Conservation (phyloP, 2,888 invertebrate genomes). For the Torymus texanus region DNA sequence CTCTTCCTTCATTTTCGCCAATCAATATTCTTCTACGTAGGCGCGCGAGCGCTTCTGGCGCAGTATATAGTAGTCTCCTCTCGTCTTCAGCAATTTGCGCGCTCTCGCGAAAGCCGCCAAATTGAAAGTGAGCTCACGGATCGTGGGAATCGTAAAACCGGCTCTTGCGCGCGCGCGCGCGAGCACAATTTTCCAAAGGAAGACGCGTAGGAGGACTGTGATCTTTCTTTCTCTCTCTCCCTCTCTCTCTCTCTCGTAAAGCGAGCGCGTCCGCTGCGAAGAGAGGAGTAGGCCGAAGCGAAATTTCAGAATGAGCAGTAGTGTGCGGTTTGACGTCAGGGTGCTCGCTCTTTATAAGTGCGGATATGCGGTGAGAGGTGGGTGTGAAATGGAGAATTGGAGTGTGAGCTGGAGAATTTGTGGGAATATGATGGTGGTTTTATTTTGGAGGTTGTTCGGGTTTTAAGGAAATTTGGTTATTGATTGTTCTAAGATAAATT, state of each 20-base stretch:
- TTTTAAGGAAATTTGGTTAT: too few species aligned
- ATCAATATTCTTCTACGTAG: slow-evolving; percentile 57
- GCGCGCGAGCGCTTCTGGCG: background rate
- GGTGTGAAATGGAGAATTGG: too few species aligned
- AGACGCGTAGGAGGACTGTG: background rate
- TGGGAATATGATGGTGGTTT: too few species aligned
- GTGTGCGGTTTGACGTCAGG: too few species aligned
- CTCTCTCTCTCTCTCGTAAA: too few species aligned
- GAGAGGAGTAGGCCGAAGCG: background rate
- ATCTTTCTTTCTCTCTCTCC: too few species aligned
- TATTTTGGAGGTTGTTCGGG: too few species aligned
- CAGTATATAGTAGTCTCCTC: background rate
- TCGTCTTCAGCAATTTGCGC: slow-evolving; percentile 1
- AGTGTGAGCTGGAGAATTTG: too few species aligned
- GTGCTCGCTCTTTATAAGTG: too few species aligned
- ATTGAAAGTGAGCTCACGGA: slow-evolving; percentile 39
- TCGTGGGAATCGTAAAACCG: slow-evolving; percentile 41
- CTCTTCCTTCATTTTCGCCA: slow-evolving; percentile 62
- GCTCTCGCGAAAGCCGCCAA: background rate
- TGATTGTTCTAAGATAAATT: too few species aligned
- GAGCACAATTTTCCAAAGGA: slow-evolving; percentile 14
- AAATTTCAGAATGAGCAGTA: too few species aligned
- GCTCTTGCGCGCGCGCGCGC: background rate
- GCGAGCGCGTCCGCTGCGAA: background rate
- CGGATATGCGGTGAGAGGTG: too few species aligned